Conservation (phyloP, 2,113 vertebrate genomes). For the Mastomys coucha region DNA sequence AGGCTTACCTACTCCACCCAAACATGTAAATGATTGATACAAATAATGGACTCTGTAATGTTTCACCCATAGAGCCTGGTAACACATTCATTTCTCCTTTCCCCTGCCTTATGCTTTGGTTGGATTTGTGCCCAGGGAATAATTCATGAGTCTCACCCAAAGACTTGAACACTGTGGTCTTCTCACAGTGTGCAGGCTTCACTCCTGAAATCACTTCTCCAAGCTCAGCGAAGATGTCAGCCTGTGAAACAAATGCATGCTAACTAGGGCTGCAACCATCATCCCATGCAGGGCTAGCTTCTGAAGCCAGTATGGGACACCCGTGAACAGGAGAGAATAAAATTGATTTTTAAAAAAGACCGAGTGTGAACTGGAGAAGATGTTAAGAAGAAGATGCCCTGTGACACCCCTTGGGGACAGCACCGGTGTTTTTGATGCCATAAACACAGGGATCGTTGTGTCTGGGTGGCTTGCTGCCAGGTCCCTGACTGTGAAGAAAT, state of each 20-base stretch:
- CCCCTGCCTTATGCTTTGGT: constrained; percentile 52
- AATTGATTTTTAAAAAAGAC: not conserved
- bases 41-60: not conserved
- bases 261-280: not conserved
- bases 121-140: constrained; percentile 49
- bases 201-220: constrained; percentile 94
- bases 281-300: not conserved
- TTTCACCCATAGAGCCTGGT: not conserved
- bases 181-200: constrained; percentile 91
- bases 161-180: constrained; percentile 97
- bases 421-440: not conserved
- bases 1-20: not conserved
- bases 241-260: constrained; percentile 87
- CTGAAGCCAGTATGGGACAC: not conserved
- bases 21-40: constrained; percentile 40
- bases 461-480: not conserved
- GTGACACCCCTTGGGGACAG: not conserved
- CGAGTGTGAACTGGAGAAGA: not conserved
- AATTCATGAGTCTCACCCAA: constrained; percentile 89
- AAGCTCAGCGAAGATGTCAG: constrained; percentile 94
- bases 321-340: not conserved
- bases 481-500: not conserved
- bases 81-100: constrained; percentile 1
- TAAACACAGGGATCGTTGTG: not conserved
- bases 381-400: not conserved